Evolutionary conservation across 1,140 invertebrate species (phyloP), one percentile per base, ranked within the genome.

Genomic region (Melanaphis sacchari): DNA sequence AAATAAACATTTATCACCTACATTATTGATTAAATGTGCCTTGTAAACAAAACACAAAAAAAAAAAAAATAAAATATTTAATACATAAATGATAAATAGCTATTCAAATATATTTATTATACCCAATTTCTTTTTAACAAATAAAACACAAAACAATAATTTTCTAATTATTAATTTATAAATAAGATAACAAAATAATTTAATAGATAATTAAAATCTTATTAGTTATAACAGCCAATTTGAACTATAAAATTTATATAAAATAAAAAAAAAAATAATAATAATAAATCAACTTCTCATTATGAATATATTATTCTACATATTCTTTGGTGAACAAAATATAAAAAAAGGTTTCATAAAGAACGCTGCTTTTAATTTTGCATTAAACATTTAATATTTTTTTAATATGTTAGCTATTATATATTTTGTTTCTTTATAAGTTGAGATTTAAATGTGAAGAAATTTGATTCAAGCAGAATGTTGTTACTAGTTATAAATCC

Each of bases 181-280:
- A 93, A 82, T 26, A 92, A 82, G 90, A 93, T 93, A 93, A 93
- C 91, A 82, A 93, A 85, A 84, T 93, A 93, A 84, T 93, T 93
- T 82, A 92, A 90, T 90, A 90, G 38, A 52, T 38, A 90, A 40
- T 82, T 84, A 92, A 84, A 93, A 93, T 84, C 76, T 40, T 93
- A 92, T 15, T 93, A 93, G 43, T 84, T 93, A 93, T 93, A 93
- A 93, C 91, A 93, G 91, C 76, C 91, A 93, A 52, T 93, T 93
- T 52, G 81, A 93, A 81, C 76, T 82, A 81, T 91, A 90, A 90
- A 31, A 90, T 93, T 93, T 84, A 81, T 41, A 85, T 40, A 52
- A 59, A 90, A 40, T 59, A 59, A 90, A 54, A 59, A 90, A 85
- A 6, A 84, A 87, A 46, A 46, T 49, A 18, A 49, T 49, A 88